phyloP scores from a whole-genome alignment of 2,113 vertebrate species.

The Seriola dumerili region DNA sequence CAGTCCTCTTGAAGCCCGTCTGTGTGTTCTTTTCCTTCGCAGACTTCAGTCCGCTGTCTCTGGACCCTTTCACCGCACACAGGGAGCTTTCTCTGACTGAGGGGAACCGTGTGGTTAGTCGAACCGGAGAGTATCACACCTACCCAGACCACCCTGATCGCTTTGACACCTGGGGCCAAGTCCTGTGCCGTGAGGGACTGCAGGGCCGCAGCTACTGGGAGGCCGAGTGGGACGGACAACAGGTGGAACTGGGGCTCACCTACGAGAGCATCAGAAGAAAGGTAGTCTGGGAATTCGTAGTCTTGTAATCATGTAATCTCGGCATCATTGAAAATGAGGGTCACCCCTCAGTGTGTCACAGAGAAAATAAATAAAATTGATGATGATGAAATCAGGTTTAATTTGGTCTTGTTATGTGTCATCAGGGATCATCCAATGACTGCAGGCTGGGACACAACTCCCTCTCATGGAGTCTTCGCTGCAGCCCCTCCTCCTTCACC shows the following conservation, averaged over 20 bases:
- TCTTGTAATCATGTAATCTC: no score
- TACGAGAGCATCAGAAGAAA: conserved; percentile 34
- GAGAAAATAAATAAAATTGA: no score
- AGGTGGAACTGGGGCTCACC: conserved; percentile 36
- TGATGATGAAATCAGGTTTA: no score
- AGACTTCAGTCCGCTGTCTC: conserved; percentile 22
- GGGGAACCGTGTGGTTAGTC: neutral
- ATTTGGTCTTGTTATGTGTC: neutral
- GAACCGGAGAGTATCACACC: neutral
- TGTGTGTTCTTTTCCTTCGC: neutral
- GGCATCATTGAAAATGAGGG: no score
- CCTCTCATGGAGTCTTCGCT: conserved; percentile 79
- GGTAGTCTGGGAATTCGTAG: neutral
- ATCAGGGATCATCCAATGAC: conserved; percentile 30
- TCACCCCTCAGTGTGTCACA: no score
- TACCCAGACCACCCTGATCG: conserved; percentile 30
- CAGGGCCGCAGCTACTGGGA: conserved; percentile 30
- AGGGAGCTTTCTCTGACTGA: neutral
- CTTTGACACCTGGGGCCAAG: conserved; percentile 47
- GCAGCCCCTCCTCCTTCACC: conserved; percentile 72
- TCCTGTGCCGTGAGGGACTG: conserved; percentile 9
- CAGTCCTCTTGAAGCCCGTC: neutral
- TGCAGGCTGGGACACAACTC: conserved; percentile 76
- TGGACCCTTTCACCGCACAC: conserved; percentile 41
- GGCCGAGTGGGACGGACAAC: conserved; percentile 25